Evolutionary conservation across 2,113 vertebrate genomes (phyloP).

Genomic region (Cynopterus brachyotis): DNA sequence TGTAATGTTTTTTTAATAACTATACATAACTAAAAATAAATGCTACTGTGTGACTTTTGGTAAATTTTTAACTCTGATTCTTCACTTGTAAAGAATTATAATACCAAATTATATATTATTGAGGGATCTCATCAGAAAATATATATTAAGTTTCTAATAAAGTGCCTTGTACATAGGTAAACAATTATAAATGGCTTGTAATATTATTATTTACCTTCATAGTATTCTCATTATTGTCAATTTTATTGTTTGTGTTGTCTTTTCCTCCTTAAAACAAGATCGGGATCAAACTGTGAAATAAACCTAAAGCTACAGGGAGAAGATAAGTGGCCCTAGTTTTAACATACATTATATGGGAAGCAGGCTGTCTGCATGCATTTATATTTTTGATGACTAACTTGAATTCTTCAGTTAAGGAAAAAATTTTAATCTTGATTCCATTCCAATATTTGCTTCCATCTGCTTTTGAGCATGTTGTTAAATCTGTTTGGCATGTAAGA

Average conservation of each 20-base stretch:
- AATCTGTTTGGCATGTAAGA: background rate
- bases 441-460: background rate
- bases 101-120: background rate
- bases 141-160: background rate
- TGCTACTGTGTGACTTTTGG: background rate
- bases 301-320: background rate
- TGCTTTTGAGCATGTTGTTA: conserved; percentile 15
- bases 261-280: background rate
- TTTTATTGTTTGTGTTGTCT: background rate
- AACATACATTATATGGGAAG: background rate
- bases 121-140: background rate
- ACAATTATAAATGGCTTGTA: background rate
- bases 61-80: background rate
- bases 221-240: background rate
- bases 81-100: background rate
- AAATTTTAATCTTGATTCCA: background rate
- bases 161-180: background rate
- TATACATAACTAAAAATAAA: background rate
- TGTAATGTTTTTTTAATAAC: background rate
- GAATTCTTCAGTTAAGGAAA: background rate
- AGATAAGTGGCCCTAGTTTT: background rate
- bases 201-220: background rate
- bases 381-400: background rate
- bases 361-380: background rate
- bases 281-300: background rate